A percentile compares a stretch with the other conserved stretches of the same genome.
phyloP scores from a whole-genome alignment of 2,888 invertebrate genomes.

The Tachina grossa region DNA sequence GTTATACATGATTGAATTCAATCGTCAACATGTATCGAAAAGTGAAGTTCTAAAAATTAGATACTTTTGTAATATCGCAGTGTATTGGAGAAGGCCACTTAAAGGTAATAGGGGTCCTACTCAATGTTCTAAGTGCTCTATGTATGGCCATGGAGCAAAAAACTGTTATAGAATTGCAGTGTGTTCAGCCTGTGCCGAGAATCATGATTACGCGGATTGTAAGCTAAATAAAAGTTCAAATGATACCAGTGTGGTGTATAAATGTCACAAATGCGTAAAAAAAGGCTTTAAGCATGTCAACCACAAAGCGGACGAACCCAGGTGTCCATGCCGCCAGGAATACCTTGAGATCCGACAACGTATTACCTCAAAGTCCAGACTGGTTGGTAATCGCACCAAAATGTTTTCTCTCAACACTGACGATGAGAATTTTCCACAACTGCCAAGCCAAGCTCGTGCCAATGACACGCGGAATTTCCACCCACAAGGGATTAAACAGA shows the following conservation, averaged over 20 bases:
- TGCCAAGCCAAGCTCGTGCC: not conserved
- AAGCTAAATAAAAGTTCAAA: not conserved
- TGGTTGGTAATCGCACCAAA: no score
- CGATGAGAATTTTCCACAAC: not conserved
- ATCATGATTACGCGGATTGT: conserved; percentile 19
- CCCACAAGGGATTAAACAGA: not conserved
- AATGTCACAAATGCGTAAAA: conserved; percentile 21
- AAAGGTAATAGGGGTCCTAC: conserved; percentile 4
- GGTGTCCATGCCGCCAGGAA: conserved; percentile 1
- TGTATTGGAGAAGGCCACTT: conserved; percentile 4
- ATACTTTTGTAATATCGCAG: not conserved
- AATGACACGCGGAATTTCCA: not conserved
- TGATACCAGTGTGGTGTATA: conserved; percentile 6
- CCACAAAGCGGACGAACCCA: conserved; percentile 19
- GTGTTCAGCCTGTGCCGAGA: conserved; percentile 13
- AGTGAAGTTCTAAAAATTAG: not conserved
- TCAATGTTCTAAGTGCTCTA: not conserved
- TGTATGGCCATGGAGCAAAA: not conserved
- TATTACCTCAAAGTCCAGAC: not conserved
- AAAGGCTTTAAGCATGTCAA: not conserved
- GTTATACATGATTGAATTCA: no score
- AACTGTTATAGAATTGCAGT: not conserved
- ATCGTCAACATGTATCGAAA: not conserved
- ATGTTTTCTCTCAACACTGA: no score
- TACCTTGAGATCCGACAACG: conserved; percentile 6